Base-by-base conservation (phyloP, 2,113 vertebrate genomes). In the Hippoglossus stenolepis region DNA sequence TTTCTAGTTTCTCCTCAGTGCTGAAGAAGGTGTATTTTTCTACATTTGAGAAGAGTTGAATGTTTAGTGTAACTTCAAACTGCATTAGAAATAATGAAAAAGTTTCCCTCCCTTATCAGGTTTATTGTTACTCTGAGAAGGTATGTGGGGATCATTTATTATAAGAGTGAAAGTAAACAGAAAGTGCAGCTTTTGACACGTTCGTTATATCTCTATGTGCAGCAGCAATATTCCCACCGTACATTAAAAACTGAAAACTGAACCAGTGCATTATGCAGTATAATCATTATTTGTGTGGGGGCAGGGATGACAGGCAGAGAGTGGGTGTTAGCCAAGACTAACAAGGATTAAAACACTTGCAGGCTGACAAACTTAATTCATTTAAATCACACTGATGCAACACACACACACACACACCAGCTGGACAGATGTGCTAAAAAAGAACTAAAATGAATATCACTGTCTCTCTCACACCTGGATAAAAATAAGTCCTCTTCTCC, bases 291-390 rank as follows among this genome's bases (percentile, higher is more conserved):
- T 67, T 76, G 51, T 54, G n/a, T n/a, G 5, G 43, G 54, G 60
- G 45, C 26, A 70, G 59, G 49, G 43, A 59, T 51, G 69, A 65
- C 53, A 66, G 65, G 67, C 49, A 58, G 51, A 63, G 67, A 31
- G 9, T 28, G 67, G 56, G 65, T 77, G 80, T 66, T 57, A 58
- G 61, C 18, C 28, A 53, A 40, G 70, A 70, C 70, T 67, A 24
- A 54, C 70, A 20, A 28, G 35, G 83, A 83, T 88, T 73, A 67
- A 73, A 75, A 76, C 75, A 80, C 62, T 54, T 12, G 3, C 61
- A 45, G 64, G 45, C 68, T 47, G 65, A 58, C 28, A 75, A 74
- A 67, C 26, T 58, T 54, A 28, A 73, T 73, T 81, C 4, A 20
- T 59, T 31, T 7, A 49, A 69, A 81, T 73, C 71, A 68, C 68